These are phyloP conservation scores for Drosophila grimshawi DNA, from an alignment of 1,140 invertebrate genomes.

Conservation along the genomic window DNA sequence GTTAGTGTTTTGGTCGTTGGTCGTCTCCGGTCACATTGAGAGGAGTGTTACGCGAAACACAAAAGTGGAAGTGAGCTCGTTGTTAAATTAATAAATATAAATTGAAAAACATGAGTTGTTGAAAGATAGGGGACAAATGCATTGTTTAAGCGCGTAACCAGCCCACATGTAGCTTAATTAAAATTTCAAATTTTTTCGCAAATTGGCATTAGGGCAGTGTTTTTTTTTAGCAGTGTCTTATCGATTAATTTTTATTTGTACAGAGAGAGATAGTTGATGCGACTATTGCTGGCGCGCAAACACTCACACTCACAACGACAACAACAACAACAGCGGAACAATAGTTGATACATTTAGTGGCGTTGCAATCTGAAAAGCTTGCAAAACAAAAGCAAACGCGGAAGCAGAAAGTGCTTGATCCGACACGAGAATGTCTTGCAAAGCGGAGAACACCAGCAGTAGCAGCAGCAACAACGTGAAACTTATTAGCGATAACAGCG, in stretches of 20 bases:
- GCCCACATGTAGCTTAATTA: conserved; percentile 4
- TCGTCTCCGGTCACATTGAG: conserved; percentile 20
- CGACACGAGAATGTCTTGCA: conserved; percentile 17
- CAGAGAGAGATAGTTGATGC: not conserved
- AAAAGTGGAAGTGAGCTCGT: conserved; percentile 4
- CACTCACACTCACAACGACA: conserved; percentile 21
- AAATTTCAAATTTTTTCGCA: not conserved
- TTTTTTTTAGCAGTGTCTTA: conserved; percentile 8
- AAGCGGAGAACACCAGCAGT: conserved; percentile 12
- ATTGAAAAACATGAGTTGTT: conserved; percentile 32
- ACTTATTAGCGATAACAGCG: conserved; percentile 15
- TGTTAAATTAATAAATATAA: conserved; percentile 18
- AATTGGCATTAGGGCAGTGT: not conserved
- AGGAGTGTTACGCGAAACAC: conserved; percentile 37
- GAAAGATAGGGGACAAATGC: not conserved
- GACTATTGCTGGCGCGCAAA: conserved; percentile 38
- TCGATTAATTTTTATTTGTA: conserved; percentile 43
- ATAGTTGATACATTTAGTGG: conserved; percentile 13
- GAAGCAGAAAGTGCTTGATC: conserved; percentile 3
- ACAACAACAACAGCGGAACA: conserved; percentile 1
- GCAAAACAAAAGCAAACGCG: conserved; percentile 9
- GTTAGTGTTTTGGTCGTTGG: not conserved
- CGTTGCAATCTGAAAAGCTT: conserved; percentile 9
- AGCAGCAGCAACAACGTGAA: not conserved
- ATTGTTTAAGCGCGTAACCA: not conserved